Conservation (phyloP, 1,140 invertebrate genomes). For the Pararge aegeria region DNA sequence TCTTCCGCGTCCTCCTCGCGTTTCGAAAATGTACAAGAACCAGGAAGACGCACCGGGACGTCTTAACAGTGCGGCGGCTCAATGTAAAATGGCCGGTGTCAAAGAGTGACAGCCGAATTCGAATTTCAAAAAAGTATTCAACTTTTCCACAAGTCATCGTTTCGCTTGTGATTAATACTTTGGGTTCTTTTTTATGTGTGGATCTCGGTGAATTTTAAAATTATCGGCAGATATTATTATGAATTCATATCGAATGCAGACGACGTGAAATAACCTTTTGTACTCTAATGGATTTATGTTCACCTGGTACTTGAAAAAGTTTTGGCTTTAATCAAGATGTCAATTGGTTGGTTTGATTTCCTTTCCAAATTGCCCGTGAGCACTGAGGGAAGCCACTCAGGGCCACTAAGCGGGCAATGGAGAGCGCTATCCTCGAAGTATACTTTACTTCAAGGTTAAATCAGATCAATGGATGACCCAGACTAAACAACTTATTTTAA, state of each 20-base stretch:
- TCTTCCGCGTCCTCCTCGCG: background rate
- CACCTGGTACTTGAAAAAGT: background rate
- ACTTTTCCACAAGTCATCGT: constrained; percentile 43
- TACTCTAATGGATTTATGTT: background rate
- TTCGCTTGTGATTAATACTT: constrained; percentile 62
- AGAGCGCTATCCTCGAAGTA: too few relatives aligned
- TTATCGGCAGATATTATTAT: constrained; percentile 32
- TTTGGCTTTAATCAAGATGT: constrained; percentile 1
- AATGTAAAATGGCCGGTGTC: constrained; percentile 28
- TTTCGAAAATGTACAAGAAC: background rate
- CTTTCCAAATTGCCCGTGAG: too few relatives aligned
- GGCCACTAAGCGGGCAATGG: too few relatives aligned
- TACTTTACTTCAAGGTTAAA: too few relatives aligned
- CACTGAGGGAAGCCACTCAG: too few relatives aligned
- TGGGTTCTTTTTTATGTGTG: constrained; percentile 36
- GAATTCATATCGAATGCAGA: background rate
- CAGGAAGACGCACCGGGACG: background rate
- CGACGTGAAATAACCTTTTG: constrained; percentile 8
- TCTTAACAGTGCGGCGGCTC: constrained; percentile 22
- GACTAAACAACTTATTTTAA: too few relatives aligned
- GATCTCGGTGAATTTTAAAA: constrained; percentile 27
- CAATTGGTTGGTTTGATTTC: too few relatives aligned
- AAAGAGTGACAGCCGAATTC: constrained; percentile 55
- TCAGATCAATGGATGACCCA: too few relatives aligned
- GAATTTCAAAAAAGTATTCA: constrained; percentile 51